phyloP scores from a whole-genome alignment of 2,113 vertebrate genomes.

The Plotosus lineatus region DNA sequence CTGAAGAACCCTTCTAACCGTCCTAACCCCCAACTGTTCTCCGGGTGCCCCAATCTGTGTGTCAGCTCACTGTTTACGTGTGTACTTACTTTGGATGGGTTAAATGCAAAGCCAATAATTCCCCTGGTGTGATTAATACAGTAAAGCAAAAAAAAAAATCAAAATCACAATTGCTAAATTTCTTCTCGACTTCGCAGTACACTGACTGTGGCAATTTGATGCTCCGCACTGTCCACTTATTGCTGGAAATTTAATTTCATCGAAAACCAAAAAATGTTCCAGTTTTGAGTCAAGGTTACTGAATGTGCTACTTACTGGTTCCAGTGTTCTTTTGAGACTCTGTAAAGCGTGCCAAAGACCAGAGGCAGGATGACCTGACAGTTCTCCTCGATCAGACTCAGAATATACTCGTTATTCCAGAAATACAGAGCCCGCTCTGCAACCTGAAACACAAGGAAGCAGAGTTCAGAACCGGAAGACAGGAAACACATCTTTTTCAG shows the following conservation, averaged over 20 bases:
- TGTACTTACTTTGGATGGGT: too few relatives aligned
- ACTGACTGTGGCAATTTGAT: not conserved
- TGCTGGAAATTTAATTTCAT: not conserved
- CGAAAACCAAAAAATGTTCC: not conserved
- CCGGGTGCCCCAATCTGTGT: too few relatives aligned
- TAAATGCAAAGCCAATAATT: too few relatives aligned
- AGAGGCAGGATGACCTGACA: conserved; percentile 88
- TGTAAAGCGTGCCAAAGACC: conserved; percentile 89
- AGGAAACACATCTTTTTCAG: not conserved
- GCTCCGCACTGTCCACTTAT: not conserved
- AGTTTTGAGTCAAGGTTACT: not conserved
- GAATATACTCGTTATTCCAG: conserved; percentile 95
- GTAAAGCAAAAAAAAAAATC: too few relatives aligned
- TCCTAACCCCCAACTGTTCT: too few relatives aligned
- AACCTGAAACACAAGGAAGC: conserved; percentile 69
- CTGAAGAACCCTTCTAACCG: too few relatives aligned
- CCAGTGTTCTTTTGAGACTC: conserved; percentile 94
- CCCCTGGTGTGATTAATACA: too few relatives aligned
- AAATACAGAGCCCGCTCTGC: conserved; percentile 93
- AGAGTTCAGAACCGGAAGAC: not conserved
- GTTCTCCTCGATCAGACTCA: conserved; percentile 93
- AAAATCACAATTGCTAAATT: not conserved
- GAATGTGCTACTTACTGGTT: conserved; percentile 80
- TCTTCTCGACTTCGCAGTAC: not conserved
- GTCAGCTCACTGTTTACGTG: too few relatives aligned